Evolutionary conservation across 2,888 invertebrate species (phyloP), one percentile per base, ranked within the genome.

Genomic region (Thymelicus lineola): DNA sequence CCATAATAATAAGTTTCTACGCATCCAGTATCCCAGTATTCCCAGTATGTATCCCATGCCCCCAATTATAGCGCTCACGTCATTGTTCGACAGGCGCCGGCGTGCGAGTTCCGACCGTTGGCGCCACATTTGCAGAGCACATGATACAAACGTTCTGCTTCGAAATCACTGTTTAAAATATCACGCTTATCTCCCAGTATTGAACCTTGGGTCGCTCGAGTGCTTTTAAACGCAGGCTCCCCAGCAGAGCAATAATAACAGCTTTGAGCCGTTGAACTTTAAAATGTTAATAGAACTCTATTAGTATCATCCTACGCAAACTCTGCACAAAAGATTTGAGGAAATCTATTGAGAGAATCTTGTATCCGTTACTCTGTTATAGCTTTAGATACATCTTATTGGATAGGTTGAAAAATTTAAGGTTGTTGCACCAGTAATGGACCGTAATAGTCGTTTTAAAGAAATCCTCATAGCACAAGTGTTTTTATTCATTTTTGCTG

Each of bases 61-160:
- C 68, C 76, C 76, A 77, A 78, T 79, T 78, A 79, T 80, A 79
- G 79, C 66, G 71, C 75, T 89, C 88, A 88, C 88, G 90, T 89
- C 88, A 90, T 73, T 75, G 75, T 78, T 80, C 82, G 83, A 85
- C 83, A 81, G 85, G 85, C 86, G 87, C 83, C 84, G 80, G 77
- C 81, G 80, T 12, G n/a, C n/a, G n/a, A n/a, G n/a, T n/a, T n/a
- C 82, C 76, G 81, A 79, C 82, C 81, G 77, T 79, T 76, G 77
- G 79, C 80, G 90, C 88, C 91, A 69, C 86, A 91, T 89, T 91
- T 90, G 91, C 86, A 82, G 82, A 80, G 83, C 92, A 92, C 87
- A 88, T 91, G 91, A 90, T 87, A 85, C 82, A 80, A 78, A 73
- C 80, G 82, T 76, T 79, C 80, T 83, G 83, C 81, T 80, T 72